Percentiles rank a stretch among this genome's conserved stretches.
Conservation (phyloP, 2,888 invertebrate genomes). For the Venustoraphidia nigricollis region DNA sequence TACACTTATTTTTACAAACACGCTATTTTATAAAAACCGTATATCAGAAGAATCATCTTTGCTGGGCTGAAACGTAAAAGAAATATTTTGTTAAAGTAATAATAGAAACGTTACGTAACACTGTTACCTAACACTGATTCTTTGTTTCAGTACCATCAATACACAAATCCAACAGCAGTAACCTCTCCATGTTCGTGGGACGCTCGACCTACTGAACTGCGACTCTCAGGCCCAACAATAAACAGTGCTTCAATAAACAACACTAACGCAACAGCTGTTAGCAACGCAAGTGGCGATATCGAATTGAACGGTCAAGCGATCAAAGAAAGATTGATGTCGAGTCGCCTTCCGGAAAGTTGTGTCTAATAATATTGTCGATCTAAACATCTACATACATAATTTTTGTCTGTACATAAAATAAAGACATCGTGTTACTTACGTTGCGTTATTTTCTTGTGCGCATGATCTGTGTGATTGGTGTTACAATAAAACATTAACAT, state of each 20-base stretch:
- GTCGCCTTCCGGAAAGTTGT: constrained; percentile 76
- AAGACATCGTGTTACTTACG: too few relatives aligned
- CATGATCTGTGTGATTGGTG: too few relatives aligned
- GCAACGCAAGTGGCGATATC: constrained; percentile 20
- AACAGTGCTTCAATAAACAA: constrained; percentile 6
- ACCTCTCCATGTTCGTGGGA: constrained; percentile 36
- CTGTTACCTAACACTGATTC: not conserved
- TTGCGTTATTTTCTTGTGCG: too few relatives aligned
- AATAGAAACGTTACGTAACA: too few relatives aligned
- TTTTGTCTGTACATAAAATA: too few relatives aligned
- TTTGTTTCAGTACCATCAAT: constrained; percentile 25
- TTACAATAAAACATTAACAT: too few relatives aligned
- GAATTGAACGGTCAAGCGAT: constrained; percentile 71
- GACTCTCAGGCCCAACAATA: constrained; percentile 19
- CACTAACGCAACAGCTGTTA: constrained; percentile 6
- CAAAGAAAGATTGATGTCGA: constrained; percentile 74
- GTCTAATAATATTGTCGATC: constrained; percentile 37
- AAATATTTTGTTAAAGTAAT: too few relatives aligned
- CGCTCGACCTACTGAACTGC: constrained; percentile 31
- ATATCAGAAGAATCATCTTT: too few relatives aligned
- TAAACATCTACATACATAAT: too few relatives aligned
- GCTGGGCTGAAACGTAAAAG: too few relatives aligned
- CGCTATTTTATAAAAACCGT: too few relatives aligned
- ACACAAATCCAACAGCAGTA: constrained; percentile 36
- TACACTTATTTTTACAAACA: too few relatives aligned